Evolutionary conservation across 2,797 vertebrate species (phyloP).

Genomic region (Esox masquinongy): DNA sequence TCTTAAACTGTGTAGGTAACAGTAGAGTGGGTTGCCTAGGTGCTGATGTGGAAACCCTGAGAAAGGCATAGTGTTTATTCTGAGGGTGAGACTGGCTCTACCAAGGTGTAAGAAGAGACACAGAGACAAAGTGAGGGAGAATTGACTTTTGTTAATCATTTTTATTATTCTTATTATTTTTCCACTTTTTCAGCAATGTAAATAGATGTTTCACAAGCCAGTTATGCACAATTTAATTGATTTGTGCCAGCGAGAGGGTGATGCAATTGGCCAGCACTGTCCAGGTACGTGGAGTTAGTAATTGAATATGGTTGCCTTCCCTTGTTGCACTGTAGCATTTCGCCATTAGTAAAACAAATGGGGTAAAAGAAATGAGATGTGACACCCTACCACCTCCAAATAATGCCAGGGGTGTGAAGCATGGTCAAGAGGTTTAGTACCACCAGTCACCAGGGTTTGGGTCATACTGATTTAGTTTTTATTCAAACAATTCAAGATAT

Average conservation of each 20-base stretch:
- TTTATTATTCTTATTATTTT: too few species aligned
- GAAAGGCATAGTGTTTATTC: constrained; percentile 1
- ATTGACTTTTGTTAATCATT: too few species aligned
- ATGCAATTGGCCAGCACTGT: too few species aligned
- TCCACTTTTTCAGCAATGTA: too few species aligned
- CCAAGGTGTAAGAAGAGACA: constrained; percentile 20
- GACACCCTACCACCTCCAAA: constrained; percentile 29
- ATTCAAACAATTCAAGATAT: neutral
- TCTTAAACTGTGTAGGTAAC: neutral
- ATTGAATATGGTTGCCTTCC: too few species aligned
- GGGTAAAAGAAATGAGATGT: neutral
- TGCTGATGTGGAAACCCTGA: neutral
- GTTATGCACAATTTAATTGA: too few species aligned
- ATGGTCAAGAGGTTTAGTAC: neutral
- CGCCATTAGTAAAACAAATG: too few species aligned
- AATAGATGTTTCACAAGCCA: too few species aligned
- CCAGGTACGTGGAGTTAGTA: too few species aligned
- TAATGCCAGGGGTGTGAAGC: constrained; percentile 13
- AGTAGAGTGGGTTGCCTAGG: neutral
- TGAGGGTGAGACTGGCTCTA: constrained; percentile 12
- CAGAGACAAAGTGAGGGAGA: neutral
- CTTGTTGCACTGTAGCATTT: too few species aligned
- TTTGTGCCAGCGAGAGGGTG: too few species aligned
- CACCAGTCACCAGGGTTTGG: neutral
- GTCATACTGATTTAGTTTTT: neutral